Base-by-base conservation (phyloP, 2,888 invertebrate species). In the Drosophila neonasuta region DNA sequence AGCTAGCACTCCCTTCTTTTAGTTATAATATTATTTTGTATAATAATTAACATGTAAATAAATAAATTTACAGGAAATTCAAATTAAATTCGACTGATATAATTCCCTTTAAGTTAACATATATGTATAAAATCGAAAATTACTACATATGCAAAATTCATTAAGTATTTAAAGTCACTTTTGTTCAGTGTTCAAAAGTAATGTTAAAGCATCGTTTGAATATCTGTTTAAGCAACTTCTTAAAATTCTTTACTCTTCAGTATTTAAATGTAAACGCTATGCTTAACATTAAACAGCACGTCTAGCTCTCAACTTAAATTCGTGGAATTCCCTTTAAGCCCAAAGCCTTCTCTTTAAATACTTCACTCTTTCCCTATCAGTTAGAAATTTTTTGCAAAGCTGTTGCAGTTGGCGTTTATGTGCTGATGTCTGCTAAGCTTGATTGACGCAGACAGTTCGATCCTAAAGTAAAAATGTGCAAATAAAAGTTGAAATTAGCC, bases 401-500 rank as follows among this genome's bases (percentile, higher is more conserved):
- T 13, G 13, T 39, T 13, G 39, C 39, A 39, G 6, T 39, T 39
- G 39, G 7, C 13, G 39, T 39, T 39, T 13, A 41, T 41, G 15
- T 15, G 24, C 6, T 24, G 36, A n/a, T 15, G 39, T 41, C 13
- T 15, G 39, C 15, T 41, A 15, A 41, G 39, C 15, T 0, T 41
- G 39, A 15, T 41, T 41, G 39, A 39, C 34, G 11, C 36, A 36
- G 36, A 36, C 39, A 41, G 15, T 15, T 41, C 15, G 39, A 41
- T 15, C 39, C 9, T 41, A 15, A 41, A 41, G 15, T 8, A 11
- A 41, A 41, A 8, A 54, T 32, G 15, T 0, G 8, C 24, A 41
- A 49, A 49, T 56, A 42, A 62, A 56, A 44, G 39, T 61, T 11
- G 20, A 36, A 55, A 57, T 67, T 61, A 48, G 62, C 15, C 52